Percentiles rank a stretch among this genome's conserved stretches.
Conservation (phyloP, 2,113 vertebrate species). For the Apodemus sylvaticus region DNA sequence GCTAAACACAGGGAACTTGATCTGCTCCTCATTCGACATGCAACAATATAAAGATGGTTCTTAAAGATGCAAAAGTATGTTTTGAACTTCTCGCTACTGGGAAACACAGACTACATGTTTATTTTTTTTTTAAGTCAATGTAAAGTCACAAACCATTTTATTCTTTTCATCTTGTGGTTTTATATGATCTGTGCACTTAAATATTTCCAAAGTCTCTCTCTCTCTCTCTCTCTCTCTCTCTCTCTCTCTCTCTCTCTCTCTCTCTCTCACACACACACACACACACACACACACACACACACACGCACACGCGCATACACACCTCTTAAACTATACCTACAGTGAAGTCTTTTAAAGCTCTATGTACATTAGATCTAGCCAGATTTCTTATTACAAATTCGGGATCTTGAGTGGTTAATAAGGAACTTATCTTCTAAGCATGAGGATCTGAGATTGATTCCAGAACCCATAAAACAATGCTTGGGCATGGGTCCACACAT, state of each 20-base stretch:
- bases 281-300: too few relatives aligned
- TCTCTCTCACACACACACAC: too few relatives aligned
- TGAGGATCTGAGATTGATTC: neutral
- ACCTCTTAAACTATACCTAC: neutral
- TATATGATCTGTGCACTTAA: neutral
- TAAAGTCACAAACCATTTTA: neutral
- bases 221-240: too few relatives aligned
- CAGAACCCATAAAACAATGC: too few relatives aligned
- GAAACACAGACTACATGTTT: neutral
- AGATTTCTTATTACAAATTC: neutral
- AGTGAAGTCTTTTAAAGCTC: neutral
- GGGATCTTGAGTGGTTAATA: neutral
- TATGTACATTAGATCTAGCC: neutral
- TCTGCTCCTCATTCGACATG: neutral
- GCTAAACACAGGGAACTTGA: neutral
- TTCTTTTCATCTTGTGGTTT: conserved; percentile 2
- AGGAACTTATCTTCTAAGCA: neutral
- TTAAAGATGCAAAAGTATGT: neutral
- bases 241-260: too few relatives aligned
- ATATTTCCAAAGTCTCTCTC: conserved; percentile 1
- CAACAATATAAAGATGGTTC: neutral
- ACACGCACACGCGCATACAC: too few relatives aligned
- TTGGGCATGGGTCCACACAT: neutral
- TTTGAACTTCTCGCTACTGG: conserved; percentile 9
- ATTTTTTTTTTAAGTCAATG: neutral